Evolutionary conservation across 2,797 vertebrate genomes (phyloP).

Genomic region (Rhabdomys pumilio): DNA sequence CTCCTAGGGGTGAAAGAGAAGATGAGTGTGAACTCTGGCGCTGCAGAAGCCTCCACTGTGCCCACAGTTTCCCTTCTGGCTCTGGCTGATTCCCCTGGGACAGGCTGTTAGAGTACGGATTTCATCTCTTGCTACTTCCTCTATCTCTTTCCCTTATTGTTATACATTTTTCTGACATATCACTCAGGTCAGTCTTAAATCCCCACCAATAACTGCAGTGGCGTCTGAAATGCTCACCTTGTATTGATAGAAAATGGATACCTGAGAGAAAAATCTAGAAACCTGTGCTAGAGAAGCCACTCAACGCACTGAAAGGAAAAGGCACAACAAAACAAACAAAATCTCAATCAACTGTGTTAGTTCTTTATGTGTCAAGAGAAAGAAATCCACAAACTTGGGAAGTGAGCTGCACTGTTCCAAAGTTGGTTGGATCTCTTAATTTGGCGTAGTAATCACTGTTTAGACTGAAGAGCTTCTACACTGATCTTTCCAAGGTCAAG

Average conservation of each 20-base stretch:
- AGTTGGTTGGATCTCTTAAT: neutral
- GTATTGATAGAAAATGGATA: neutral
- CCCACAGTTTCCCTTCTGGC: neutral
- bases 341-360: neutral
- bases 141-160: neutral
- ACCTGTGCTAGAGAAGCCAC: neutral
- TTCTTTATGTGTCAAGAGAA: neutral
- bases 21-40: neutral
- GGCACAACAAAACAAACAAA: neutral
- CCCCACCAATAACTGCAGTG: neutral
- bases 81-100: neutral
- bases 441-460: neutral
- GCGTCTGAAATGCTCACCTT: neutral
- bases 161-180: neutral
- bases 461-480: neutral
- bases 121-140: neutral
- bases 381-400: neutral
- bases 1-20: neutral
- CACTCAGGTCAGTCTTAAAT: neutral
- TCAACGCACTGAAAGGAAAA: neutral
- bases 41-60: neutral
- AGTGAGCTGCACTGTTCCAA: neutral
- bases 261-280: constrained; percentile 16
- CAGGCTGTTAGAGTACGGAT: neutral
- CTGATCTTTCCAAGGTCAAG: neutral